Conservation (phyloP, 2,113 vertebrate genomes). For the Onychorhynchus coronatus region DNA sequence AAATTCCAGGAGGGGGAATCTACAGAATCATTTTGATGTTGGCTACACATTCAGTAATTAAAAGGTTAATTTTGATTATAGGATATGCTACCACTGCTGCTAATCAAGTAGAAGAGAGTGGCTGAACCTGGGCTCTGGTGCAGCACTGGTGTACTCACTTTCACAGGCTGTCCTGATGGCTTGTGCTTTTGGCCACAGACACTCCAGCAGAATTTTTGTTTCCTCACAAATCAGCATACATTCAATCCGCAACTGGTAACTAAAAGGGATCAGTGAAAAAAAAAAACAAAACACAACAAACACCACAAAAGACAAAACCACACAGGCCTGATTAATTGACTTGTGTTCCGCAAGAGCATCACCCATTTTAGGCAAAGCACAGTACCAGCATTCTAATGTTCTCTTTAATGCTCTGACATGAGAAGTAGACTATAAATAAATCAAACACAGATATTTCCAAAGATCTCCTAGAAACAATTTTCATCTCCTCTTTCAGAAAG, state of each 20-base stretch:
- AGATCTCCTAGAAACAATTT: constrained; percentile 27
- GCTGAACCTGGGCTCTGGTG: not conserved
- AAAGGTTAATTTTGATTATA: not conserved
- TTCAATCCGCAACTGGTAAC: constrained; percentile 89
- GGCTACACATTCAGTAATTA: fast-evolving
- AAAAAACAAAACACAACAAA: not conserved
- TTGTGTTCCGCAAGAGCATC: not conserved
- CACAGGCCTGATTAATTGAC: not conserved
- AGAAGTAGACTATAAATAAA: constrained; percentile 39
- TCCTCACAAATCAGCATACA: constrained; percentile 92
- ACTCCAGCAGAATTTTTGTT: constrained; percentile 78
- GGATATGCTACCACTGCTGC: not conserved
- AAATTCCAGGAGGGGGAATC: not conserved
- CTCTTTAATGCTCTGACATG: not conserved
- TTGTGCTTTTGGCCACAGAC: constrained; percentile 82
- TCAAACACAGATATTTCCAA: constrained; percentile 15
- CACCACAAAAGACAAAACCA: not conserved
- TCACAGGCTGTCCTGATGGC: constrained; percentile 83
- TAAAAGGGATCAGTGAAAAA: constrained; percentile 44
- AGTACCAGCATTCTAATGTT: not conserved
- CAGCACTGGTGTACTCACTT: constrained; percentile 71
- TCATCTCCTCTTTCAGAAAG: constrained; percentile 2
- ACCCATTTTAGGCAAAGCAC: not conserved
- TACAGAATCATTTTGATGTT: not conserved
- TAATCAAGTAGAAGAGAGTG: not conserved